Evolutionary conservation across 1,140 invertebrate genomes (phyloP).

Genomic region (Procambarus clarkii): DNA sequence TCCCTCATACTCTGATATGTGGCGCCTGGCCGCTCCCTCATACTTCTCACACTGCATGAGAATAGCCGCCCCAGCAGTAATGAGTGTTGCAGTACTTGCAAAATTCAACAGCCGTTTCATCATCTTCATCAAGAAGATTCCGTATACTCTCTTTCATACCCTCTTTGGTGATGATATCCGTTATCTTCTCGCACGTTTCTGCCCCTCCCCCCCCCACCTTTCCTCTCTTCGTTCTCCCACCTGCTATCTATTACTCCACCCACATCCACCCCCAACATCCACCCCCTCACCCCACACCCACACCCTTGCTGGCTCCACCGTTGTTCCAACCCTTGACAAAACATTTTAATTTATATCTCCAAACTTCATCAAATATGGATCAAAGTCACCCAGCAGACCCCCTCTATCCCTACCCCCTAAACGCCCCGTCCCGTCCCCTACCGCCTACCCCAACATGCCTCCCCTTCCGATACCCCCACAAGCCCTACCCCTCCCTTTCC

Average conservation of each 20-base stretch:
- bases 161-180: too few relatives aligned
- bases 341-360: background rate
- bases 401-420: background rate
- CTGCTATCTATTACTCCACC: background rate
- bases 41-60: conserved; percentile 11
- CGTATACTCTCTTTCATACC: background rate
- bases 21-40: too few relatives aligned
- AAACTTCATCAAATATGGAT: background rate
- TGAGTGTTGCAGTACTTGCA: too few relatives aligned
- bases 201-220: background rate
- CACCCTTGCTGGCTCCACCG: background rate
- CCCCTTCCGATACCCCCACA: too few relatives aligned
- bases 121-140: too few relatives aligned
- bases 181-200: background rate
- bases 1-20: too few relatives aligned
- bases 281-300: background rate
- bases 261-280: too few relatives aligned
- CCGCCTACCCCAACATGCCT: background rate
- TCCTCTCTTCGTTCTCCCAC: background rate
- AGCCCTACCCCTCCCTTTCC: too few relatives aligned
- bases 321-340: background rate
- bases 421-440: conserved; percentile 4
- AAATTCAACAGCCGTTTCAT: too few relatives aligned
- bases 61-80: too few relatives aligned
- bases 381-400: background rate